Conservation (phyloP, 2,113 vertebrate species). For the Gnathonemus longibarbis region DNA sequence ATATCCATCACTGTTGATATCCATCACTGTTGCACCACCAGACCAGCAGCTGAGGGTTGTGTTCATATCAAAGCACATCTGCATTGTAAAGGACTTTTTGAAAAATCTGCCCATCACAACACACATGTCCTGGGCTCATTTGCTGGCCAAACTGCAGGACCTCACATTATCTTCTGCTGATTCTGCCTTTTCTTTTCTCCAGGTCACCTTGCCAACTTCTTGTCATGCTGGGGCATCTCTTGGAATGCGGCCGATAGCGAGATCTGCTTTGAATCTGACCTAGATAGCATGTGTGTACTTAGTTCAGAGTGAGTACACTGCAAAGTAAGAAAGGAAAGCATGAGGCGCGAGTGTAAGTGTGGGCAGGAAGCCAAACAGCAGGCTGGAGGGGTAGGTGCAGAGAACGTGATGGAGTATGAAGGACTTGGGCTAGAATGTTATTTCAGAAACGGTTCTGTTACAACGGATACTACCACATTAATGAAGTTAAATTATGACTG, state of each 20-base stretch:
- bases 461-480: not conserved
- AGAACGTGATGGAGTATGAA: not conserved
- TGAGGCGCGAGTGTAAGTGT: not conserved
- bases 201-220: not conserved
- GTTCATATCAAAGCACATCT: not conserved
- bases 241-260: not conserved
- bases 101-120: not conserved
- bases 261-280: not conserved
- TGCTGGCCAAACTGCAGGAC: not conserved
- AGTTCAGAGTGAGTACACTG: not conserved
- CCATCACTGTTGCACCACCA: not conserved
- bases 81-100: not conserved
- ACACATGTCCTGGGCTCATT: not conserved
- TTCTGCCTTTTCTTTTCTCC: not conserved
- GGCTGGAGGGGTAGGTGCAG: not conserved
- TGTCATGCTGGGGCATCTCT: not conserved
- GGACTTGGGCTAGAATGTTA: not conserved
- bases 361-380: not conserved
- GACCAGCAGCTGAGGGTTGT: not conserved
- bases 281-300: not conserved
- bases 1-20: not conserved
- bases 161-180: not conserved
- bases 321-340: not conserved
- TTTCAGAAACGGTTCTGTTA: not conserved
- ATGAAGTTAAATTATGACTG: not conserved